phyloP scores from a whole-genome alignment of 2,797 vertebrate genomes.

The Acipenser ruthenus region DNA sequence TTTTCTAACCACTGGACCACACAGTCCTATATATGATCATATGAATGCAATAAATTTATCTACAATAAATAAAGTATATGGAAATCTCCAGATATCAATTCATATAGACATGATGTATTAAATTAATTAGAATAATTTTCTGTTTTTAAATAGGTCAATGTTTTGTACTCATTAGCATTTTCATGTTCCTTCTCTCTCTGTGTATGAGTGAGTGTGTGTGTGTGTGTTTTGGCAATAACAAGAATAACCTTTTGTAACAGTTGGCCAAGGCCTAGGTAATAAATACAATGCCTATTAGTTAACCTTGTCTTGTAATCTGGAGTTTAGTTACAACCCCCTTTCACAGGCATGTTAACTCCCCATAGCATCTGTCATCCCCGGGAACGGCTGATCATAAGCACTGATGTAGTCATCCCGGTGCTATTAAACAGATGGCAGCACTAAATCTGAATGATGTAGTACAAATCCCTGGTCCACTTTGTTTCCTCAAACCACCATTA shows the following conservation, averaged over 20 bases:
- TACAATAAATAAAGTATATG: too few species aligned
- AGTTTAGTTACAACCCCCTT: slow-evolving; percentile 34
- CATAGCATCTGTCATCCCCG: slow-evolving; percentile 68
- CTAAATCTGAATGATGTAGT: slow-evolving; percentile 85
- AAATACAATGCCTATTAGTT: slow-evolving; percentile 26
- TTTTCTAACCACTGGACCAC: too few species aligned
- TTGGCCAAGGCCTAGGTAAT: slow-evolving; percentile 24
- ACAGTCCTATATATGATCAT: too few species aligned
- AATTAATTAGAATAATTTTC: too few species aligned
- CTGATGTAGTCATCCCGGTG: slow-evolving; percentile 55
- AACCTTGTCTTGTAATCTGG: slow-evolving; percentile 47
- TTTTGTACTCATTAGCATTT: slow-evolving; percentile 49
- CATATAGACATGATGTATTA: too few species aligned
- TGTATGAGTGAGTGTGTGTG: background rate
- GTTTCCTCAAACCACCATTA: slow-evolving; percentile 66
- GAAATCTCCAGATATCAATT: too few species aligned
- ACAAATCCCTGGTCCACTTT: slow-evolving; percentile 75
- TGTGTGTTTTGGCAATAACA: slow-evolving; percentile 6
- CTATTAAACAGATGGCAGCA: slow-evolving; percentile 79
- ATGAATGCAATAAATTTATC: too few species aligned
- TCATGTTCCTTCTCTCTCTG: slow-evolving; percentile 26
- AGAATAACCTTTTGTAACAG: slow-evolving; percentile 26
- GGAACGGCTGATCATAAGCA: slow-evolving; percentile 69
- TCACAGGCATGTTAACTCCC: slow-evolving; percentile 42
- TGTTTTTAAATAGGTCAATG: slow-evolving; percentile 47